A percentile compares a stretch with the other conserved stretches of the same genome.
Evolutionary conservation across 2,113 vertebrate genomes (phyloP).

Genomic region (Copsychus sechellarum): DNA sequence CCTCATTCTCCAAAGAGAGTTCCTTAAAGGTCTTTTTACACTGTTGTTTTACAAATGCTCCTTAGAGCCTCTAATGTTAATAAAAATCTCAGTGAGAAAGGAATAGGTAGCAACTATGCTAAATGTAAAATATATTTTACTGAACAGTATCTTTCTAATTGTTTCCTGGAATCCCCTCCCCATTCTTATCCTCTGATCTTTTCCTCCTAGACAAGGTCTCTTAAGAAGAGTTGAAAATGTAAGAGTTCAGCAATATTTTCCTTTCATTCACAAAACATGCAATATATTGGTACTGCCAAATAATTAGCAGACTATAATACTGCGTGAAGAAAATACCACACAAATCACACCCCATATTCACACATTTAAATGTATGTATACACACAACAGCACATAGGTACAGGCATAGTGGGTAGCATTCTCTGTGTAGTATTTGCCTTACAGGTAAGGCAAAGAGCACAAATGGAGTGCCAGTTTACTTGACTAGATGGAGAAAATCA

Average conservation of each 20-base stretch:
- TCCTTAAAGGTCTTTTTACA: not conserved
- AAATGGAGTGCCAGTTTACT: not conserved
- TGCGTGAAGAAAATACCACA: not conserved
- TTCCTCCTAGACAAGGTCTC: not conserved
- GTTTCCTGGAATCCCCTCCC: not conserved
- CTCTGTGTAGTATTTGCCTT: not conserved
- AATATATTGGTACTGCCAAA: not conserved
- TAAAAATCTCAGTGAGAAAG: not conserved
- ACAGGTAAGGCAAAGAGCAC: not conserved
- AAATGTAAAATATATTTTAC: not conserved
- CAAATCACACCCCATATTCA: not conserved
- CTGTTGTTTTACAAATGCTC: not conserved
- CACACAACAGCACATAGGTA: rapidly evolving
- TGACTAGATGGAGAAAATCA: not conserved
- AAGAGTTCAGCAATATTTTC: not conserved
- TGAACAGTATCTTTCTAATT: not conserved
- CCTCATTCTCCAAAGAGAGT: not conserved
- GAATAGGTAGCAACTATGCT: not conserved
- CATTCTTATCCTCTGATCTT: not conserved
- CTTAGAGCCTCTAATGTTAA: not conserved
- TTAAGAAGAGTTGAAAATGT: not conserved
- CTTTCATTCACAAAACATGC: not conserved
- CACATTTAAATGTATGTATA: not conserved
- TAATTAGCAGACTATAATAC: not conserved
- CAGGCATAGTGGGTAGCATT: not conserved